phyloP scores from a whole-genome alignment of 1,140 invertebrate genomes.

The Artemia franciscana region DNA sequence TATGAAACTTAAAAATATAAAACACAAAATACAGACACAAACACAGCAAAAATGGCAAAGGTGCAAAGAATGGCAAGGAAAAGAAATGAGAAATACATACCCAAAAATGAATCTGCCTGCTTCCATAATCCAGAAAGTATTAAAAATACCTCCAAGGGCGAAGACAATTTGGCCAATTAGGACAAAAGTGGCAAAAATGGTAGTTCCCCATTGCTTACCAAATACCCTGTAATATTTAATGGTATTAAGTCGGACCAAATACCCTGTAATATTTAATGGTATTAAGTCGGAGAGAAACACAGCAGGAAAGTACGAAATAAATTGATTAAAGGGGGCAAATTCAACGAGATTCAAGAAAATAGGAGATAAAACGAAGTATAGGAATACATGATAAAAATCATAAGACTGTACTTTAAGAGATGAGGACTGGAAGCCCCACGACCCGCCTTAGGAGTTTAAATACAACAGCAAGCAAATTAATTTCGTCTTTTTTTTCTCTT shows the following conservation, averaged over 20 bases:
- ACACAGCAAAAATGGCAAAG: not conserved
- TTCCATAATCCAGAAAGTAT: constrained; percentile 73
- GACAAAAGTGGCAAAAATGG: constrained; percentile 63
- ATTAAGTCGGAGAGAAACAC: too few relatives aligned
- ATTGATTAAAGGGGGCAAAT: too few relatives aligned
- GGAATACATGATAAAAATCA: too few relatives aligned
- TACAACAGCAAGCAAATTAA: too few relatives aligned
- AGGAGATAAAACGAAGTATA: too few relatives aligned
- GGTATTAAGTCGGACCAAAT: too few relatives aligned
- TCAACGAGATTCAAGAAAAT: too few relatives aligned
- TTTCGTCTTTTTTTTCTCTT: too few relatives aligned
- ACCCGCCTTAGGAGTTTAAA: too few relatives aligned
- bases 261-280: constrained; percentile 38
- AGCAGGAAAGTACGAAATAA: too few relatives aligned
- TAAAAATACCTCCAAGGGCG: constrained; percentile 53
- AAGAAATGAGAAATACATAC: constrained; percentile 30
- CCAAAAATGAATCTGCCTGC: constrained; percentile 88
- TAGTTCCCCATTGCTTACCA: constrained; percentile 72
- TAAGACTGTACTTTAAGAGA: too few relatives aligned
- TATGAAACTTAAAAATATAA: not conserved
- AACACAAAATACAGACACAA: not conserved
- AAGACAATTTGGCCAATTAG: constrained; percentile 67
- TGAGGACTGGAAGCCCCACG: too few relatives aligned
- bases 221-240: constrained; percentile 49
- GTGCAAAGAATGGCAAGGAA: not conserved